Evolutionary conservation across 2,888 invertebrate species (phyloP), one percentile per base, ranked within the genome.

Genomic region (Amblyteles armatorius): DNA sequence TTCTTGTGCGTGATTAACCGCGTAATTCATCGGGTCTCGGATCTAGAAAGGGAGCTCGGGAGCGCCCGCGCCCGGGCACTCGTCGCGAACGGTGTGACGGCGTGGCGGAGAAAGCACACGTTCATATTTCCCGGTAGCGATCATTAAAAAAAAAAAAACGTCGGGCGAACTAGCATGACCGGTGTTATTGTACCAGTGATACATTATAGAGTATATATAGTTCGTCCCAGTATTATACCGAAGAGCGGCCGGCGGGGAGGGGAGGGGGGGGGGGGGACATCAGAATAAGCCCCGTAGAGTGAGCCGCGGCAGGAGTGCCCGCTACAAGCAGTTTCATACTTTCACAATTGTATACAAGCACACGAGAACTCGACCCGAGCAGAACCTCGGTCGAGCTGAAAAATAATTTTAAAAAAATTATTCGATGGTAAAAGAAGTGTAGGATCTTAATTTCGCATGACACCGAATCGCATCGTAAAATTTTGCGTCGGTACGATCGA

Each of bases 61-160:
- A 44, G 44, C 13, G 7, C 11, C 26, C 36, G 48, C 11, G 60
- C 33, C 11, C n/a, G 16, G 52, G 26, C 63, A 44, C 19, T 48
- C 44, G n/a, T 22, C 33, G 67, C 57, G 63, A 22, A 68, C 5
- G 22, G 60, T 50, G 22, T 50, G n/a, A n/a, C 79, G 76, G n/a
- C 33, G 82, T 65, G 50, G 76, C 85, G 67, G 82, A 80, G 82
- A 85, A 85, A 85, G 79, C 79, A 69, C 74, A 74, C 76, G 72
- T 73, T 85, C 26, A 76, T 69, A 29, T 26, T 84, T 85, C 85
- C 68, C 60, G 85, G 85, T 82, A 85, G 65, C 50, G 65, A 50
- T 82, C 79, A 60, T 85, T 82, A 65, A 48, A 48, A 48, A 48
- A 65, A 48, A 48, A 48, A 48, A 40, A 72, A 72, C 74, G 26